A percentile compares a stretch with the other conserved stretches of the same genome.
phyloP scores from a whole-genome alignment of 2,797 vertebrate species.

The Acridotheres tristis region DNA sequence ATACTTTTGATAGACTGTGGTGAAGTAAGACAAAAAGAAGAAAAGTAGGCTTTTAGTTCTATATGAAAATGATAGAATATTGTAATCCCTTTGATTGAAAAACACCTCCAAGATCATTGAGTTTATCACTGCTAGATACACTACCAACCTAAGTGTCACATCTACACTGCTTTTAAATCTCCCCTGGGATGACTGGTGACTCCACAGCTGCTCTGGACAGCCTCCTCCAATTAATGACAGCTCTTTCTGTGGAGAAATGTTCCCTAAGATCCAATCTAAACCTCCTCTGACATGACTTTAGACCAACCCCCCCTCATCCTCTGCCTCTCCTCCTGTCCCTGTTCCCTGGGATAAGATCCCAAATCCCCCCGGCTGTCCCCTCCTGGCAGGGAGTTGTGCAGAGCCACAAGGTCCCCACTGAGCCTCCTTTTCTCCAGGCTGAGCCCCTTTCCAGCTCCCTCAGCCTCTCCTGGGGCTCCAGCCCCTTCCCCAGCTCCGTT shows the following conservation, averaged over 20 bases:
- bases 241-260: background rate
- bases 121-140: background rate
- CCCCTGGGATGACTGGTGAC: background rate
- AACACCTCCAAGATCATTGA: background rate
- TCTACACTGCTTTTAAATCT: background rate
- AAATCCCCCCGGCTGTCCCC: accelerated
- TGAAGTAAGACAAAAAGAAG: background rate
- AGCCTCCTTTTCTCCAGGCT: background rate
- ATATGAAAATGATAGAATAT: background rate
- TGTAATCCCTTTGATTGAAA: accelerated
- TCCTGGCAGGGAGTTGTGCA: background rate
- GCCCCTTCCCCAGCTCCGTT: background rate
- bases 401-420: background rate
- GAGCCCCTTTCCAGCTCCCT: background rate
- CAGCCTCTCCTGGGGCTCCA: background rate
- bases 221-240: accelerated
- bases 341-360: background rate
- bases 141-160: background rate
- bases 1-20: background rate
- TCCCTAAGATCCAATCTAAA: background rate
- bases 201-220: background rate
- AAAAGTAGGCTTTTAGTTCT: background rate
- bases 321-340: background rate
- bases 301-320: accelerated
- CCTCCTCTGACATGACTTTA: accelerated